phyloP scores from a whole-genome alignment of 2,797 vertebrate genomes.

The Nyctibius grandis region DNA sequence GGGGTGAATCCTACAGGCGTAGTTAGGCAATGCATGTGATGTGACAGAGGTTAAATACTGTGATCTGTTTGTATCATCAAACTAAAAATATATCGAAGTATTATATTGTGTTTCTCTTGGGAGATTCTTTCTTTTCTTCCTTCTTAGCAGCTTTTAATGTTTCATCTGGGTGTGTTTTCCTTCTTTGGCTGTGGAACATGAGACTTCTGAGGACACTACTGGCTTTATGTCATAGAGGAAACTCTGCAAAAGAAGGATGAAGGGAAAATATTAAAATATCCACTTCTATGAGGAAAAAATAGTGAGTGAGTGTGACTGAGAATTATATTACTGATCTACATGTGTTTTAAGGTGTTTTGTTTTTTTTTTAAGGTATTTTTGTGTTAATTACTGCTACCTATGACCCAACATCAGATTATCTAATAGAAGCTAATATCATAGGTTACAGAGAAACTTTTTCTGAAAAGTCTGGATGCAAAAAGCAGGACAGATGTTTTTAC shows the following conservation, averaged over 20 bases:
- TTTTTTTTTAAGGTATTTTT: background rate
- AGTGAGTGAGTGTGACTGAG: background rate
- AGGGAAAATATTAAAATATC: background rate
- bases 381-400: background rate
- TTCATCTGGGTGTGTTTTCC: background rate
- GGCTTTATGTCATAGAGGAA: background rate
- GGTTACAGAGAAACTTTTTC: background rate
- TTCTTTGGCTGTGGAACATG: background rate
- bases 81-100: background rate
- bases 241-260: background rate
- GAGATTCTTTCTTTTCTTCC: background rate
- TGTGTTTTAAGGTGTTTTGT: background rate
- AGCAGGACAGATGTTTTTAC: background rate
- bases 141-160: background rate
- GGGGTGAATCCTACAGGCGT: background rate
- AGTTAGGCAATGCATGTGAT: background rate
- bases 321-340: background rate
- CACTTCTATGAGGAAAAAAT: background rate
- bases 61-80: background rate
- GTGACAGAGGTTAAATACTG: background rate
- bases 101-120: background rate
- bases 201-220: background rate
- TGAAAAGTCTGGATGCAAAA: background rate
- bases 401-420: background rate
- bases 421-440: background rate